A percentile compares a stretch with the other conserved stretches of the same genome.
Conservation (phyloP, 1,140 invertebrate species). For the Pseudomyrmex gracilis region DNA sequence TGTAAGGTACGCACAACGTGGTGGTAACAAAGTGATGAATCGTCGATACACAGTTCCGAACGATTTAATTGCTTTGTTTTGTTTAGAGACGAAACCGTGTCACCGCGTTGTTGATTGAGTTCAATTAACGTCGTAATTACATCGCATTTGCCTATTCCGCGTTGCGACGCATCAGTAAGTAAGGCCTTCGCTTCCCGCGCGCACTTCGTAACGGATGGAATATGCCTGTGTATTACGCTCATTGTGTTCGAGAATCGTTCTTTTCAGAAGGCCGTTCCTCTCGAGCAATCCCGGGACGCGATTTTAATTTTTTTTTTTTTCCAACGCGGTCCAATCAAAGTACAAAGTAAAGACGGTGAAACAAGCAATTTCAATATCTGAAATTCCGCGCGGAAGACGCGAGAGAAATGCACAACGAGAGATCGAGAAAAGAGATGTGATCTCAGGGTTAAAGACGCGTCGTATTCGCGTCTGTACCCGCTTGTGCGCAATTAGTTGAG, state of each 20-base stretch:
- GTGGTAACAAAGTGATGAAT: not conserved
- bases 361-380: not conserved
- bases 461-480: not conserved
- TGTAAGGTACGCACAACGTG: too few species aligned
- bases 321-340: not conserved
- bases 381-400: constrained; percentile 4
- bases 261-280: constrained; percentile 31
- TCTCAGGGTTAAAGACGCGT: not conserved
- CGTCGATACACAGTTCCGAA: not conserved
- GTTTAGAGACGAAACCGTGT: constrained; percentile 3
- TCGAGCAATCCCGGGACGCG: not conserved
- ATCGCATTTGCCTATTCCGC: not conserved
- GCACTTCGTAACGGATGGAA: constrained; percentile 3
- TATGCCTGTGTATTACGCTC: not conserved
- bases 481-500: constrained; percentile 50
- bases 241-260: constrained; percentile 44
- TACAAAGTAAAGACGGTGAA: too few species aligned
- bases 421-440: constrained; percentile 4
- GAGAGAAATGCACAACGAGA: too few species aligned
- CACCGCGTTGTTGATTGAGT: not conserved
- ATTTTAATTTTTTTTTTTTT: too few species aligned
- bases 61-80: constrained; percentile 7
- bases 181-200: constrained; percentile 1
- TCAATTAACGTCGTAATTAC: constrained; percentile 6
- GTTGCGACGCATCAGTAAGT: not conserved